These are phyloP conservation scores for Heliothis subflexa DNA, from an alignment of 1,140 invertebrate genomes.

Conservation along the genomic window DNA sequence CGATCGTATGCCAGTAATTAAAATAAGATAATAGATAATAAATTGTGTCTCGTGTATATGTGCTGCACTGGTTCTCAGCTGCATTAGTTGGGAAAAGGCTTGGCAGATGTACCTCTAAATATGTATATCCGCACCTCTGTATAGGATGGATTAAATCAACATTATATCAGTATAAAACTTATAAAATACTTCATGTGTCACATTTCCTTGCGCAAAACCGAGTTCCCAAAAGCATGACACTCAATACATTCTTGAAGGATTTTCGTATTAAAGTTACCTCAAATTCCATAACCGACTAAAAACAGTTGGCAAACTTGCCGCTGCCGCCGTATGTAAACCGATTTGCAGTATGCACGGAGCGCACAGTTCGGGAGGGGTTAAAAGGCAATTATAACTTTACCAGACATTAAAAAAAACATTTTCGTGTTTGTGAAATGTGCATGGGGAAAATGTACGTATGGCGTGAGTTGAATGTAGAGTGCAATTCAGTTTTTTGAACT, in stretches of 20 bases:
- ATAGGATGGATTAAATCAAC: too few relatives aligned
- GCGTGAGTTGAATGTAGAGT: constrained; percentile 22
- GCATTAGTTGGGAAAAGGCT: too few relatives aligned
- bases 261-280: background rate
- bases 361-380: constrained; percentile 15
- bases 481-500: constrained; percentile 17
- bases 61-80: too few relatives aligned
- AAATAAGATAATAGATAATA: too few relatives aligned
- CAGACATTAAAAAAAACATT: constrained; percentile 10
- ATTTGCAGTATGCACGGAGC: constrained; percentile 7
- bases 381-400: constrained; percentile 53
- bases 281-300: background rate
- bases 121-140: too few relatives aligned
- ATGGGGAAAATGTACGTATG: constrained; percentile 3
- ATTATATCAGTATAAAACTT: too few relatives aligned
- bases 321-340: background rate
- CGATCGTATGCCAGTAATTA: too few relatives aligned
- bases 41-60: too few relatives aligned
- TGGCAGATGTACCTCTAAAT: too few relatives aligned
- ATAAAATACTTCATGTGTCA: too few relatives aligned
- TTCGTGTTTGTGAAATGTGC: constrained; percentile 21
- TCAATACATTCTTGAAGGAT: background rate
- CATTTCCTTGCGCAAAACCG: too few relatives aligned
- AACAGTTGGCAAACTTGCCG: constrained; percentile 12
- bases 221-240: background rate